phyloP scores from a whole-genome alignment of 2,888 invertebrate species.

The Notodonta ziczac region DNA sequence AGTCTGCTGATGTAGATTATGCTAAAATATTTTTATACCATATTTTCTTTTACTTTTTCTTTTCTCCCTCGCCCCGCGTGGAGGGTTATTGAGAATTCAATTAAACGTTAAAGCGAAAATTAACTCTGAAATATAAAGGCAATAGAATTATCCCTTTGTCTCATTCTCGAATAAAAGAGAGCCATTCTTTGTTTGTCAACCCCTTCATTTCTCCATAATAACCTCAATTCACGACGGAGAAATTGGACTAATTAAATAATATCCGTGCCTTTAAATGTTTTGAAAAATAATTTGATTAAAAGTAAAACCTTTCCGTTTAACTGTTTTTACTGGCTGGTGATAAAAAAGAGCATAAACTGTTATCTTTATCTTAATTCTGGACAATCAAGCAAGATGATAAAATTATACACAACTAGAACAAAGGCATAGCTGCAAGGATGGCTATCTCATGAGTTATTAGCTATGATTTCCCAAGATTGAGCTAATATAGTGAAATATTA shows the following conservation, averaged over 20 bases:
- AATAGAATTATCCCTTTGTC: slow-evolving; percentile 22
- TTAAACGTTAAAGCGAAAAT: slow-evolving; percentile 8
- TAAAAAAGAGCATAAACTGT: not conserved
- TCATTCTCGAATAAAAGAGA: slow-evolving; percentile 15
- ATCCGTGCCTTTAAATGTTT: not conserved
- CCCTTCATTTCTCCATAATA: slow-evolving; percentile 14
- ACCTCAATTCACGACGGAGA: slow-evolving; percentile 6
- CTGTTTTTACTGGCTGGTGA: not conserved
- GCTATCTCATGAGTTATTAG: no score
- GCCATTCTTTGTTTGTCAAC: slow-evolving; percentile 14
- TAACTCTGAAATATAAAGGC: slow-evolving; percentile 9
- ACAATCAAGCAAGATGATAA: no score
- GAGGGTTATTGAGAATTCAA: not conserved
- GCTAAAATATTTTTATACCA: no score
- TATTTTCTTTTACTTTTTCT: not conserved
- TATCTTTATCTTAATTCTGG: no score
- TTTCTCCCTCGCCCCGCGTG: not conserved
- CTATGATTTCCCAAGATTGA: no score
- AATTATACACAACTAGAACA: no score
- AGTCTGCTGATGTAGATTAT: no score
- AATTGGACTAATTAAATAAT: slow-evolving; percentile 5
- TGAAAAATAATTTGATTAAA: not conserved
- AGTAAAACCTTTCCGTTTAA: not conserved
- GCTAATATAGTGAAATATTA: no score
- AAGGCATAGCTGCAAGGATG: no score